These are phyloP conservation scores for Erpetoichthys calabaricus DNA, from an alignment of 2,797 vertebrate genomes.

Conservation along the genomic window DNA sequence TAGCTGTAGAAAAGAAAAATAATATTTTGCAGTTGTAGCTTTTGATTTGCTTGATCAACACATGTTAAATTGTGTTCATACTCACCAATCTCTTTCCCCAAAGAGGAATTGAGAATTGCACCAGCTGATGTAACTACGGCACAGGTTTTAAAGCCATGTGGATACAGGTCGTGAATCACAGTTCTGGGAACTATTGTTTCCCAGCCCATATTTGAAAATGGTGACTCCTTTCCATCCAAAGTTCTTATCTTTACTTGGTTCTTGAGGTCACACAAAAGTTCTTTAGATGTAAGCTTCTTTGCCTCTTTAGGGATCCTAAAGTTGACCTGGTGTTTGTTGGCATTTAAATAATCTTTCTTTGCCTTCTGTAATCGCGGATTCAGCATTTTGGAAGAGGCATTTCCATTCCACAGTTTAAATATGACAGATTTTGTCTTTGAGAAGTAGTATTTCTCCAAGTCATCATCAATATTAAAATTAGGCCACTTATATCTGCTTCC, in stretches of 20 bases:
- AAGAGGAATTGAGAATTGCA: slow-evolving; percentile 80
- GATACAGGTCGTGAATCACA: slow-evolving; percentile 53
- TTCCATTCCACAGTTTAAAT: slow-evolving; percentile 73
- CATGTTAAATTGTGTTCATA: slow-evolving; percentile 14
- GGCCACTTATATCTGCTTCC: too few species aligned
- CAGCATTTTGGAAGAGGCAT: slow-evolving; percentile 71
- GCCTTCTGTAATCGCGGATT: slow-evolving; percentile 82
- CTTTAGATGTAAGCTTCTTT: slow-evolving; percentile 34
- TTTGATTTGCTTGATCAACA: too few species aligned
- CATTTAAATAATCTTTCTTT: slow-evolving; percentile 72
- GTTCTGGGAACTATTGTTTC: slow-evolving; percentile 59
- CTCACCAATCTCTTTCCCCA: slow-evolving; percentile 95
- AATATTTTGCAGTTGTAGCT: too few species aligned
- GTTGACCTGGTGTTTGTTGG: slow-evolving; percentile 79
- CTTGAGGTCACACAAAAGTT: slow-evolving; percentile 77
- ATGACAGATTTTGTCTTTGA: slow-evolving; percentile 71
- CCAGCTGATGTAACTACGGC: slow-evolving; percentile 92
- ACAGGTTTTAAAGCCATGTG: slow-evolving; percentile 58
- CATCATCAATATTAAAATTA: slow-evolving; percentile 32
- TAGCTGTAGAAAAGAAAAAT: too few species aligned
- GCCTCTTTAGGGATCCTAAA: slow-evolving; percentile 54
- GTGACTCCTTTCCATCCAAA: slow-evolving; percentile 77
- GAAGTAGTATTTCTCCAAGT: slow-evolving; percentile 61
- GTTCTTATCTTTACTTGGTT: slow-evolving; percentile 57
- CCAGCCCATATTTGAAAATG: slow-evolving; percentile 80